Evolutionary conservation across 1,140 invertebrate genomes (phyloP).

Genomic region (Sycophaga agraensis): DNA sequence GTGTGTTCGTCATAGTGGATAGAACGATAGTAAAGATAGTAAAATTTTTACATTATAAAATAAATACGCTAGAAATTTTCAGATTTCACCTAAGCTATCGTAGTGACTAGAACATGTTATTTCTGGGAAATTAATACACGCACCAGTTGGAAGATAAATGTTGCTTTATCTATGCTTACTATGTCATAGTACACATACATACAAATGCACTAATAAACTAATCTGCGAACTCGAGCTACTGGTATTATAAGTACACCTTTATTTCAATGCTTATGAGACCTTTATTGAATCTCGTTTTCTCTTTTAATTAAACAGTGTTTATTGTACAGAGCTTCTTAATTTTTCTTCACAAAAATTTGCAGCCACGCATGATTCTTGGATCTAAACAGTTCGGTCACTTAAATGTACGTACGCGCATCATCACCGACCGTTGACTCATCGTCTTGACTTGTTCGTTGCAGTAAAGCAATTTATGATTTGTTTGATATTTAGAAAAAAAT

Average conservation of each 20-base stretch:
- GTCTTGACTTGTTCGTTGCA: no score
- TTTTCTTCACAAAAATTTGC: neutral
- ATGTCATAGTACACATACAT: neutral
- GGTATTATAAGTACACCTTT: neutral
- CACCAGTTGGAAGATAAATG: no score
- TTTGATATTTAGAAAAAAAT: no score
- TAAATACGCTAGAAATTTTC: no score
- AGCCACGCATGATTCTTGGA: neutral
- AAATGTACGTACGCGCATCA: neutral
- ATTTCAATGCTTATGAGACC: neutral
- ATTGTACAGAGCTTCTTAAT: constrained; percentile 12
- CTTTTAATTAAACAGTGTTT: constrained; percentile 4
- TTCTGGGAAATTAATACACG: no score
- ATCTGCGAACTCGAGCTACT: neutral
- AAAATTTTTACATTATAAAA: no score
- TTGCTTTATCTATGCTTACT: constrained; percentile 30
- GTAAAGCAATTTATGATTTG: no score
- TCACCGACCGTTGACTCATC: neutral
- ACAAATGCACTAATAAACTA: neutral
- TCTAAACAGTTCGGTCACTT: neutral
- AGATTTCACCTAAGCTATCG: no score
- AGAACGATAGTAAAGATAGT: neutral
- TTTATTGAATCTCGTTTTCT: constrained; percentile 14
- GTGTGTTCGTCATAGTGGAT: constrained; percentile 39
- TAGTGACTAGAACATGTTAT: no score